Conservation (phyloP, 2,888 invertebrate genomes). For the Mimumesa dahlbomi region DNA sequence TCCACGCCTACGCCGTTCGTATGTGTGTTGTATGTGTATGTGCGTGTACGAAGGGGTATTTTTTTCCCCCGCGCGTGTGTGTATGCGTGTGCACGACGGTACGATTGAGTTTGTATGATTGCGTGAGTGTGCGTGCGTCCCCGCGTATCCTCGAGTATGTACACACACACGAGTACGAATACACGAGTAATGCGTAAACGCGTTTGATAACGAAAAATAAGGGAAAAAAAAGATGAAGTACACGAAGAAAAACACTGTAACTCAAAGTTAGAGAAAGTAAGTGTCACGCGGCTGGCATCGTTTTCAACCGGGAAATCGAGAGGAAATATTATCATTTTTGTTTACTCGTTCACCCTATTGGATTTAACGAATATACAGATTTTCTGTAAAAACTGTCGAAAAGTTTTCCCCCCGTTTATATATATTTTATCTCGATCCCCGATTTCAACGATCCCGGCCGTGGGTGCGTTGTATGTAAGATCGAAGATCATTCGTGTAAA, state of each 20-base stretch:
- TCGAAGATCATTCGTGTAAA: slow-evolving; percentile 36
- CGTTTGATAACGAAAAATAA: slow-evolving; percentile 60
- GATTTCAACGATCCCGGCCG: slow-evolving; percentile 5
- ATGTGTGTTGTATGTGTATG: slow-evolving; percentile 7
- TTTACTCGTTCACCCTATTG: neutral
- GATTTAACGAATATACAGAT: neutral
- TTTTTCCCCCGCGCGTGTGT: slow-evolving; percentile 15
- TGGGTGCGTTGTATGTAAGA: slow-evolving; percentile 21
- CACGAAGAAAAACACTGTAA: no score
- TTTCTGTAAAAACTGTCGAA: neutral
- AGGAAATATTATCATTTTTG: neutral
- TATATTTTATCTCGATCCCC: slow-evolving; percentile 23
- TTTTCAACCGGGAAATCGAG: slow-evolving; percentile 18
- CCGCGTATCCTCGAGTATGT: no score
- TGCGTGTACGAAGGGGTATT: no score
- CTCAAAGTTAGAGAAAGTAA: slow-evolving; percentile 49
- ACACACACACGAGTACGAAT: slow-evolving; percentile 19
- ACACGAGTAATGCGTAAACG: slow-evolving; percentile 15
- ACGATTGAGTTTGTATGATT: slow-evolving; percentile 8
- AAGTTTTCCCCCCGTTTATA: neutral
- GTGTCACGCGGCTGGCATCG: slow-evolving; percentile 17
- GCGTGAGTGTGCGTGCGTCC: slow-evolving; percentile 10
- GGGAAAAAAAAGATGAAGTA: no score
- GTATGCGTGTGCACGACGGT: slow-evolving; percentile 6
- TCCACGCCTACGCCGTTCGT: slow-evolving; percentile 10